A percentile compares a stretch with the other conserved stretches of the same genome.
Conservation (phyloP, 2,888 invertebrate species). For the Sinotaia quadrata region DNA sequence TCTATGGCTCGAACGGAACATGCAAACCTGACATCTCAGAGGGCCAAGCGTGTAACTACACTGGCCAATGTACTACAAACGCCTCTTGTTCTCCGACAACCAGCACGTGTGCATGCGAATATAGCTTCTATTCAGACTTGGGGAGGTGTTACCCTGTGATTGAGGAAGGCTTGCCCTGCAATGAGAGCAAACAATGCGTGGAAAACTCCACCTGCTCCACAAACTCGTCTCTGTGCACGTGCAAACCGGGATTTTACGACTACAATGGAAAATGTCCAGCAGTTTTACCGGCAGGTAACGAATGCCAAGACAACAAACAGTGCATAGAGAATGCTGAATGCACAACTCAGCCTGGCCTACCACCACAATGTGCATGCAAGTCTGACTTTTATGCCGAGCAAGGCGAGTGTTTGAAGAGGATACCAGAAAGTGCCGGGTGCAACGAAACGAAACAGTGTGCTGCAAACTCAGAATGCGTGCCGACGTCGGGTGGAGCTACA, state of each 20-base stretch:
- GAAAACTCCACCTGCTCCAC: conserved; percentile 26
- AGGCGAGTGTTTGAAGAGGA: conserved; percentile 5
- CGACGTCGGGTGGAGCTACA: background rate
- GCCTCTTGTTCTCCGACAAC: conserved; percentile 17
- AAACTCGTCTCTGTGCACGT: conserved; percentile 5
- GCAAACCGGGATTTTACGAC: conserved; percentile 7
- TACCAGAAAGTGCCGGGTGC: conserved; percentile 19
- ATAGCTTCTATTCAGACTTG: conserved; percentile 23
- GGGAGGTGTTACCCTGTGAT: conserved; percentile 26
- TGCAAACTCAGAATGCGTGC: conserved; percentile 24
- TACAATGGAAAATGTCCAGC: conserved; percentile 13
- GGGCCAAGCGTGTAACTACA: conserved; percentile 10
- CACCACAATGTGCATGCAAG: conserved; percentile 19
- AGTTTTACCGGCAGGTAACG: background rate
- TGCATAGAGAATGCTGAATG: conserved; percentile 32
- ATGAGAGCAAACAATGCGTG: conserved; percentile 27
- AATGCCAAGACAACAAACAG: conserved; percentile 13
- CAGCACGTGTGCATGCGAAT: conserved; percentile 18
- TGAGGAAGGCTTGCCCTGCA: conserved; percentile 13
- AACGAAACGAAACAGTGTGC: conserved; percentile 31
- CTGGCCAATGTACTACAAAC: conserved; percentile 26
- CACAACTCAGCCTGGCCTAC: conserved; percentile 1
- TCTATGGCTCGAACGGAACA: conserved; percentile 15
- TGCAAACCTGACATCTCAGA: conserved; percentile 17
- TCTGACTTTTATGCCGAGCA: conserved; percentile 18